phyloP scores from a whole-genome alignment of 2,888 invertebrate genomes.

The Temnothorax unifasciatus region DNA sequence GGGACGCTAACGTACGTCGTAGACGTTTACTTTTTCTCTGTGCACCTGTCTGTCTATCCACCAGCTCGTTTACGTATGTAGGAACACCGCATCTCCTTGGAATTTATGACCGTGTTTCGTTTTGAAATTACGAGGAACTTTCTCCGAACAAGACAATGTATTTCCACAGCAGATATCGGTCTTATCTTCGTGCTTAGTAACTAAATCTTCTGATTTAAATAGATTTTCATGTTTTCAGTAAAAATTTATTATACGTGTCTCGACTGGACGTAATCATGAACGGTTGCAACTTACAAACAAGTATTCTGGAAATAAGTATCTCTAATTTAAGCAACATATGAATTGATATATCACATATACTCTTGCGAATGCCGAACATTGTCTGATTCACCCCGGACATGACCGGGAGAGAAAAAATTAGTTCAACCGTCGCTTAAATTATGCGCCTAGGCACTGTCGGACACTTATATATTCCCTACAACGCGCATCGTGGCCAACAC shows the following conservation, averaged over 20 bases:
- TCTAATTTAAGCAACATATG: background rate
- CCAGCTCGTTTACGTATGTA: background rate
- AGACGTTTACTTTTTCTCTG: constrained; percentile 9
- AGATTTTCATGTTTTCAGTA: background rate
- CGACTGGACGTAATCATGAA: background rate
- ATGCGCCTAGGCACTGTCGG: constrained; percentile 17
- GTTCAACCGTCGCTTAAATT: constrained; percentile 6
- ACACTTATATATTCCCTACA: constrained; percentile 68
- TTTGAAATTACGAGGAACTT: constrained; percentile 65
- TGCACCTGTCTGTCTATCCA: constrained; percentile 56
- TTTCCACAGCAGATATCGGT: background rate
- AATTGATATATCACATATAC: background rate
- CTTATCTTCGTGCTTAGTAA: background rate
- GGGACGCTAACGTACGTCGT: background rate
- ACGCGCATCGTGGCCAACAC: constrained; percentile 69
- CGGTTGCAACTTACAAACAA: background rate
- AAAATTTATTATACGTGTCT: background rate
- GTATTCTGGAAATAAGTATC: background rate
- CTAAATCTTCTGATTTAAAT: too few relatives aligned
- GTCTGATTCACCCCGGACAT: background rate
- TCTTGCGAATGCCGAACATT: background rate
- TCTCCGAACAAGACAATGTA: constrained; percentile 60
- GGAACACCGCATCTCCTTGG: constrained; percentile 41
- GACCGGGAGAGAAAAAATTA: background rate
- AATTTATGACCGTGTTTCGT: constrained; percentile 61